Conservation (phyloP, 2,797 vertebrate species). For the Podargus strigoides region DNA sequence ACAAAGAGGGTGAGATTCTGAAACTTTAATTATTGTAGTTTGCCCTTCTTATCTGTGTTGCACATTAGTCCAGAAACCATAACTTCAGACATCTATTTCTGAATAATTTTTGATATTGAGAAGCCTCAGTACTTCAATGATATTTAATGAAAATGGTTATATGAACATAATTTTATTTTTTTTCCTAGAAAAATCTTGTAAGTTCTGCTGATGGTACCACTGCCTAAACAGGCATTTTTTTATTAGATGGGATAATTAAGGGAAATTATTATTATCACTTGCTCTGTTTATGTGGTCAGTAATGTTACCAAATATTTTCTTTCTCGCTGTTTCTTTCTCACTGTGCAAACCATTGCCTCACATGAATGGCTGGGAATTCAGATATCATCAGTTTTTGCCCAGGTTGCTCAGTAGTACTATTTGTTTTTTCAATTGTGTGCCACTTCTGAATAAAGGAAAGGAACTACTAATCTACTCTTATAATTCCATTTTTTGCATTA, state of each 20-base stretch:
- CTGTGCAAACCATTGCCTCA: not conserved
- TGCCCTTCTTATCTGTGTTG: not conserved
- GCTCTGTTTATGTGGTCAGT: not conserved
- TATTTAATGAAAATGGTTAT: not conserved
- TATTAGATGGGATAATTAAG: not conserved
- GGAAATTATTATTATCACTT: not conserved
- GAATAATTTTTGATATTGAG: not conserved
- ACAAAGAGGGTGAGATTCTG: not conserved
- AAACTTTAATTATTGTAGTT: not conserved
- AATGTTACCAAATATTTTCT: not conserved
- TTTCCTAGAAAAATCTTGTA: not conserved
- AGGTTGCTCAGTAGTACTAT: not conserved
- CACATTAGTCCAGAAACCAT: not conserved
- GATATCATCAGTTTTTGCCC: not conserved
- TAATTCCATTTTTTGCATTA: not conserved
- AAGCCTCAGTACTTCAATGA: not conserved
- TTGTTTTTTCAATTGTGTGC: not conserved
- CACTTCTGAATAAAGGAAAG: not conserved
- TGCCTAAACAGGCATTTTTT: not conserved
- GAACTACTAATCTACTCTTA: not conserved
- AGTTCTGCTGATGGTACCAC: not conserved
- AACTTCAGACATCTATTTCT: not conserved
- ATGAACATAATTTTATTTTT: not conserved
- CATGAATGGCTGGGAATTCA: accelerated
- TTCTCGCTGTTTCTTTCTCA: not conserved